Conservation (phyloP, 1,140 invertebrate genomes). For the Choristoneura fumiferana region DNA sequence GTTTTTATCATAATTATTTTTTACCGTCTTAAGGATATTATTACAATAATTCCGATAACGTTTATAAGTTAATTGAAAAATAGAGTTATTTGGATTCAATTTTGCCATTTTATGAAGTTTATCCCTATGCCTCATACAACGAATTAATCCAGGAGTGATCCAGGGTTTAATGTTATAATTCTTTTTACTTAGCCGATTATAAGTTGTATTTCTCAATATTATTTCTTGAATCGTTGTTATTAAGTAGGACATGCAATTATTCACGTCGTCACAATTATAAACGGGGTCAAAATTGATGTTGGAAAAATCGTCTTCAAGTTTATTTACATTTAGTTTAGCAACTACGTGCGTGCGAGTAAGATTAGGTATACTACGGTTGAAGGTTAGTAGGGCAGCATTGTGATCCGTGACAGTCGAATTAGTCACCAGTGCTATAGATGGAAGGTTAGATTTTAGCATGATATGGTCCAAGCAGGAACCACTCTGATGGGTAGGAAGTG, state of each 20-base stretch:
- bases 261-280: background rate
- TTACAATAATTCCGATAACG: background rate
- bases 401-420: slow-evolving; percentile 13
- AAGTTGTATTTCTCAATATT: background rate
- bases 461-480: slow-evolving; percentile 22
- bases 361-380: slow-evolving; percentile 19
- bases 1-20: background rate
- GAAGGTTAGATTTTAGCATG: slow-evolving; percentile 18
- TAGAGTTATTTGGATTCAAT: background rate
- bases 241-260: background rate
- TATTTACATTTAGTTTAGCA: slow-evolving; percentile 4
- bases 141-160: too few species aligned
- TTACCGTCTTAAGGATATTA: too few species aligned
- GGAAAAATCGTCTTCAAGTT: background rate
- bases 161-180: too few species aligned
- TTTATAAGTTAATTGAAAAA: background rate
- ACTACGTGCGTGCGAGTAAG: too few species aligned
- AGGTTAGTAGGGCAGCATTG: slow-evolving; percentile 16
- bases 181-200: background rate
- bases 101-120: too few species aligned
- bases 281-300: slow-evolving; percentile 7
- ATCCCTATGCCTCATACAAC: background rate
- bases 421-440: background rate
- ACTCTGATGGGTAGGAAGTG: too few species aligned
- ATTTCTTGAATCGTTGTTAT: background rate